Evolutionary conservation across 2,888 invertebrate species (phyloP), one percentile per base, ranked within the genome.

Genomic region (Lordiphosa fenestrarum): DNA sequence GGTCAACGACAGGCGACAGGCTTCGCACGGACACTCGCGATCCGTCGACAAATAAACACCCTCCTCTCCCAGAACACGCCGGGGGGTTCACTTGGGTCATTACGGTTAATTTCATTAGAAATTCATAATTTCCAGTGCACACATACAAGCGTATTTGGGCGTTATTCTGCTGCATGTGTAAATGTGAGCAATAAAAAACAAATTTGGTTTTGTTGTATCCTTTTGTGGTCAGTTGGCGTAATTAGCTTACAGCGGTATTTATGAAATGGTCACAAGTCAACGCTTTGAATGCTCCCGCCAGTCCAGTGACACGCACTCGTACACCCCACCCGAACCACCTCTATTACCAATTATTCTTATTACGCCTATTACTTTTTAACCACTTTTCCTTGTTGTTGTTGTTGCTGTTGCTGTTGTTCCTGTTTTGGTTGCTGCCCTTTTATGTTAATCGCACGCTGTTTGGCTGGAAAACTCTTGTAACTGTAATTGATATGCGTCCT

Each of bases 251-350:
- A 71, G 77, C 80, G 74, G 76, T 80, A 82, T 84, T 84, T 86
- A 84, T 82, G 86, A 85, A 86, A 85, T 85, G 86, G 86, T 87
- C 87, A 86, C 86, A 87, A 87, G 86, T 87, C 87, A 87, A 86
- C 87, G 86, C 83, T 69, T 81, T 69, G 55, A 46, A 50, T 30
- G 23, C 25, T 38, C 25, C 25, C 35, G 50, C 23, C 52, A 42
- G 54, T 44, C 57, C 15, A 33, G 53, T 46, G 46, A 65, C 83
- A 80, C 81, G 76, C 84, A 19, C 19, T 19, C 19, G 19, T 19
- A 19, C 3, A 19, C 19, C 19, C 19, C 19, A 4, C 19, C 19
- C 4, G 19, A 19, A 19, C 3, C 19, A 19, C 3, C 19, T 49
- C 56, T 57, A 75, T 69, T 77, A 56, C 71, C 76, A 77, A 84